phyloP scores from a whole-genome alignment of 2,113 vertebrate genomes.

The Philantomba maxwellii region DNA sequence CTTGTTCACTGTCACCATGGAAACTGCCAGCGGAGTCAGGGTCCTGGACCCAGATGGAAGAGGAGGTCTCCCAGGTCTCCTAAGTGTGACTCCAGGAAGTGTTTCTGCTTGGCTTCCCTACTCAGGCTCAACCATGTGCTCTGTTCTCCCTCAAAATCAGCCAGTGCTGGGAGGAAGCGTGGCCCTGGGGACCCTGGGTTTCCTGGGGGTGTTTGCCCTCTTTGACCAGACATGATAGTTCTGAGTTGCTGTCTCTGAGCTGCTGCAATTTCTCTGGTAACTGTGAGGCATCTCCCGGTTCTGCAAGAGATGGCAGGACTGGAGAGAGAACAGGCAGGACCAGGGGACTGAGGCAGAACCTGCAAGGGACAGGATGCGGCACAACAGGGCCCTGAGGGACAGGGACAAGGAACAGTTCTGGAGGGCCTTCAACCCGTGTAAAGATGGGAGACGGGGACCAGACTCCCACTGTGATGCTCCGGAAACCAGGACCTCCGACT shows the following conservation, averaged over 20 bases:
- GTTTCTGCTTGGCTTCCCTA: not conserved
- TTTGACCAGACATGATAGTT: not conserved
- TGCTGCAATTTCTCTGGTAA: not conserved
- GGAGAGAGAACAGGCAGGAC: not conserved
- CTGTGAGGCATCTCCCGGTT: not conserved
- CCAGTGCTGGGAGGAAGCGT: not conserved
- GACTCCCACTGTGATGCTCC: not conserved
- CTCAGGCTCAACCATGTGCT: not conserved
- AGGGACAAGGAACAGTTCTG: not conserved
- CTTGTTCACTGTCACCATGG: not conserved
- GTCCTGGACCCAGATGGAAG: not conserved
- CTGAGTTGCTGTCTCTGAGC: not conserved
- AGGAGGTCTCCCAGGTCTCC: not conserved
- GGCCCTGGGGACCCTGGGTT: not conserved
- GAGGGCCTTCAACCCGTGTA: not conserved
- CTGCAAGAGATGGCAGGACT: not conserved
- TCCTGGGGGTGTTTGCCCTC: not conserved
- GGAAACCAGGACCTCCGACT: not conserved
- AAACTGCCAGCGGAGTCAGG: not conserved
- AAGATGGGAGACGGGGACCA: not conserved
- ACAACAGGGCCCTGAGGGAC: not conserved
- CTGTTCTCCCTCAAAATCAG: not conserved
- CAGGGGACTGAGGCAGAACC: not conserved
- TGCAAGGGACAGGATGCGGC: not conserved
- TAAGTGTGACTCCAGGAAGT: no score